A percentile compares a stretch with the other conserved stretches of the same genome.
These are phyloP conservation scores for Sphenodon punctatus DNA, from an alignment of 2,797 vertebrate species.

Conservation along the genomic window DNA sequence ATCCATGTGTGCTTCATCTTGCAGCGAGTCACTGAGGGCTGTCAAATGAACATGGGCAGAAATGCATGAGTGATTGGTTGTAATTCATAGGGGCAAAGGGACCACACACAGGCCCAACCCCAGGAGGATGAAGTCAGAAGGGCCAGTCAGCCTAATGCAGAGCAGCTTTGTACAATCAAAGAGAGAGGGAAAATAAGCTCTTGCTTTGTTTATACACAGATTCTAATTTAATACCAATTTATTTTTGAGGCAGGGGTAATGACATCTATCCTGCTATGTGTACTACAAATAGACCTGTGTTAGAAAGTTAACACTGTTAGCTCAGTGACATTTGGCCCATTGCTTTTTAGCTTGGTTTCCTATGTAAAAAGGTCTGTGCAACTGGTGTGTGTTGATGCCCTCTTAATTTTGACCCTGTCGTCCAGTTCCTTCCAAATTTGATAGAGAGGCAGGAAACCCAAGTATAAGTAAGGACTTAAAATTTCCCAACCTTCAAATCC, in stretches of 20 bases:
- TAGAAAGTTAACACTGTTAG: neutral
- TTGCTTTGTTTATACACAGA: neutral
- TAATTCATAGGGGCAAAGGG: conserved; percentile 3
- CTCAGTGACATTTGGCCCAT: conserved; percentile 3
- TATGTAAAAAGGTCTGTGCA: too few relatives aligned
- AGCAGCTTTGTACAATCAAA: neutral
- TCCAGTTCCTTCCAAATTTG: too few relatives aligned
- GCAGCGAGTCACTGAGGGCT: neutral
- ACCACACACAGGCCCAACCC: conserved; percentile 41
- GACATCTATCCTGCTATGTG: conserved; percentile 6
- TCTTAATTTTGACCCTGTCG: too few relatives aligned
- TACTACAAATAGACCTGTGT: neutral
- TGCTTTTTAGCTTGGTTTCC: conserved; percentile 21
- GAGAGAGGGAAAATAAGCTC: neutral
- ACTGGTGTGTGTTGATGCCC: too few relatives aligned
- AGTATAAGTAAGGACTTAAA: too few relatives aligned
- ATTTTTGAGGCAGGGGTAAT: conserved; percentile 21
- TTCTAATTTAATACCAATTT: conserved; percentile 23
- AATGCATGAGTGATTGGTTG: neutral
- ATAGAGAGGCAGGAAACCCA: too few relatives aligned
- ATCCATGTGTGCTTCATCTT: conserved; percentile 5
- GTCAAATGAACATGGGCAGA: neutral
- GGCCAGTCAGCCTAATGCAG: accelerated
- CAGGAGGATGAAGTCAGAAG: conserved; percentile 8
- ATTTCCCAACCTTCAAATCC: too few relatives aligned